A percentile compares a stretch with the other conserved stretches of the same genome.
Evolutionary conservation across 2,888 invertebrate species (phyloP).

Genomic region (Heliconius sara): DNA sequence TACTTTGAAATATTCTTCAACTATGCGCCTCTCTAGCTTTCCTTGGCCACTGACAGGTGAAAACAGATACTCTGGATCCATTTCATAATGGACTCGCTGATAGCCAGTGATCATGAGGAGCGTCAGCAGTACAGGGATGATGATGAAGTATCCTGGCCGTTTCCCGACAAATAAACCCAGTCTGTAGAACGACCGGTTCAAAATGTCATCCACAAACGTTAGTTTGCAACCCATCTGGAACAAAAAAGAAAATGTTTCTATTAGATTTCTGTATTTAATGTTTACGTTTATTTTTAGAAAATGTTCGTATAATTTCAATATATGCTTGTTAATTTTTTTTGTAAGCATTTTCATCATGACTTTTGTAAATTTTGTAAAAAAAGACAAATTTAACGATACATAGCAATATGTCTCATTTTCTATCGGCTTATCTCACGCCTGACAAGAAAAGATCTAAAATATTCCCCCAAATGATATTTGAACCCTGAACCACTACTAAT

Average conservation of each 20-base stretch:
- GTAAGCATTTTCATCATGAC: too few species aligned
- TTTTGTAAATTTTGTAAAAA: too few species aligned
- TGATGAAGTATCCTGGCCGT: slow-evolving; percentile 94
- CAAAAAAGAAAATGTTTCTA: slow-evolving; percentile 46
- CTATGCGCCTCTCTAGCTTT: slow-evolving; percentile 90
- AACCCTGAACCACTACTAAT: too few species aligned
- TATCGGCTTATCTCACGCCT: too few species aligned
- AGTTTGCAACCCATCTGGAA: slow-evolving; percentile 89
- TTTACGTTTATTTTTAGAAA: neutral
- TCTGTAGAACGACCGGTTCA: slow-evolving; percentile 92
- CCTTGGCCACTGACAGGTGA: slow-evolving; percentile 94
- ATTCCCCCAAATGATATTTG: too few species aligned
- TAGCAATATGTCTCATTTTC: too few species aligned
- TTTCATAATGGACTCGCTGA: slow-evolving; percentile 93
- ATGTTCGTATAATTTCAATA: too few species aligned
- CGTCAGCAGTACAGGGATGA: slow-evolving; percentile 92
- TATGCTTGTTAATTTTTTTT: too few species aligned
- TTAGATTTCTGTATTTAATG: neutral
- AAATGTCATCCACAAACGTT: slow-evolving; percentile 90
- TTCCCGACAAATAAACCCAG: slow-evolving; percentile 91
- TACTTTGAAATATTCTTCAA: slow-evolving; percentile 93
- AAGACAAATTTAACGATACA: too few species aligned
- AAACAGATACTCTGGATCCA: slow-evolving; percentile 96
- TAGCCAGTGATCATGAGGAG: slow-evolving; percentile 93
- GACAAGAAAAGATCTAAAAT: too few species aligned